Conservation (phyloP, 2,797 vertebrate genomes). For the Dipus sagitta region DNA sequence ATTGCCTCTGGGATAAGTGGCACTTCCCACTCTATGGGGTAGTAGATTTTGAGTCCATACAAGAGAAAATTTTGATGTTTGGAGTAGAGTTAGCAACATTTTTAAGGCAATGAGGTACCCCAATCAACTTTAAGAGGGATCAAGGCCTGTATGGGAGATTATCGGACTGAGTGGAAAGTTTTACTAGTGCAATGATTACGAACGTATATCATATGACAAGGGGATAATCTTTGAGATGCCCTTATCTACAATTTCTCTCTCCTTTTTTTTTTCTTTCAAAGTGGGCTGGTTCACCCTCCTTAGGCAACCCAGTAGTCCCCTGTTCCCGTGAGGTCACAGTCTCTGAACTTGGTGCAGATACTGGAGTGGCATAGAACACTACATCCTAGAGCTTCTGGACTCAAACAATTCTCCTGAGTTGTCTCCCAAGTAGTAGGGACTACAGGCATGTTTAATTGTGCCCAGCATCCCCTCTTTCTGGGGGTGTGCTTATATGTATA, state of each 20-base stretch:
- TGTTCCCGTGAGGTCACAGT: too few species aligned
- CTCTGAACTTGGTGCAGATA: too few species aligned
- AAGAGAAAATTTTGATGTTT: conserved; percentile 3
- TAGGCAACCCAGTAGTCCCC: too few species aligned
- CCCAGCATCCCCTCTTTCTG: too few species aligned
- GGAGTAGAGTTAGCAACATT: not conserved
- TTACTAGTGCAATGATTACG: not conserved
- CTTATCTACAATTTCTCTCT: not conserved
- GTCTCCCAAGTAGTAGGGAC: too few species aligned
- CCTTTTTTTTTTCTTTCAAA: not conserved
- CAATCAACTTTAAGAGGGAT: not conserved
- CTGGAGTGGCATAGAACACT: too few species aligned
- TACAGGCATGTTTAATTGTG: too few species aligned
- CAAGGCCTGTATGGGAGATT: not conserved
- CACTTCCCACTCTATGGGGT: not conserved
- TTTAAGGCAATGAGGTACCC: not conserved
- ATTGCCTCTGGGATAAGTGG: not conserved
- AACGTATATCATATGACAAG: not conserved
- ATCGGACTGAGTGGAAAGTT: not conserved
- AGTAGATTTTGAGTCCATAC: not conserved
- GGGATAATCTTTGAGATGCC: not conserved
- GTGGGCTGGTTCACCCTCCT: too few species aligned
- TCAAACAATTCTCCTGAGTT: too few species aligned
- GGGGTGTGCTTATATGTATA: too few species aligned
- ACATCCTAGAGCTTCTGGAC: too few species aligned